Percentiles rank a stretch among this genome's conserved stretches.
phyloP scores from a whole-genome alignment of 2,113 vertebrate species.

The Ardeotis arabs region DNA sequence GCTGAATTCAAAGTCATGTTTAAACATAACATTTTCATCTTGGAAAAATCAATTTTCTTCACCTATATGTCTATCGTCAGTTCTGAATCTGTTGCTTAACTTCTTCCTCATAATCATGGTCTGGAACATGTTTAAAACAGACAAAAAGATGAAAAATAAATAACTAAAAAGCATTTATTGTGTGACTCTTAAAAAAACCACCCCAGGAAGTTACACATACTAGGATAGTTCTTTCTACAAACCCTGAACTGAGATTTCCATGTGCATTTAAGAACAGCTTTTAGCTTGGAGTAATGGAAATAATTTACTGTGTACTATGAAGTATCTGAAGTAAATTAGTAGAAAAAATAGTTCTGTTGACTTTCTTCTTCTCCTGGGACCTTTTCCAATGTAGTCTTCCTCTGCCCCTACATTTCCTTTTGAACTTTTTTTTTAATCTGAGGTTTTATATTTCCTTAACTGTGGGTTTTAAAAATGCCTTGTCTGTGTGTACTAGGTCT shows the following conservation, averaged over 20 bases:
- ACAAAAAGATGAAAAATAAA: neutral
- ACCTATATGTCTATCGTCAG: fast-evolving
- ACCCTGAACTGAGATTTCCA: neutral
- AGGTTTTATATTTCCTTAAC: neutral
- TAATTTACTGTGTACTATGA: neutral
- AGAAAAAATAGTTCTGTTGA: neutral
- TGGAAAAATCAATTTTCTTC: neutral
- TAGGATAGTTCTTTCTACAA: neutral
- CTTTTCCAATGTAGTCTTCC: neutral
- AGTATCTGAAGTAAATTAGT: neutral
- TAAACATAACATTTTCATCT: neutral
- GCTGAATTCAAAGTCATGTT: neutral
- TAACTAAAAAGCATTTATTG: neutral
- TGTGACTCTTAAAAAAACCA: neutral
- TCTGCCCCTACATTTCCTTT: neutral
- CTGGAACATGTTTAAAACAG: neutral
- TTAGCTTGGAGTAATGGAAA: neutral
- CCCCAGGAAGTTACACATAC: neutral
- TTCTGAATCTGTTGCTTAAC: neutral
- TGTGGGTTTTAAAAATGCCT: neutral
- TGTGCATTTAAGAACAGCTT: neutral
- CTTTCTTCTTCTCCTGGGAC: neutral
- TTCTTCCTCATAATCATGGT: neutral
- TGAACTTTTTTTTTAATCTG: neutral
- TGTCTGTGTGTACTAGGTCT: neutral